phyloP scores from a whole-genome alignment of 2,888 invertebrate species.

The Eupithecia exiguata region DNA sequence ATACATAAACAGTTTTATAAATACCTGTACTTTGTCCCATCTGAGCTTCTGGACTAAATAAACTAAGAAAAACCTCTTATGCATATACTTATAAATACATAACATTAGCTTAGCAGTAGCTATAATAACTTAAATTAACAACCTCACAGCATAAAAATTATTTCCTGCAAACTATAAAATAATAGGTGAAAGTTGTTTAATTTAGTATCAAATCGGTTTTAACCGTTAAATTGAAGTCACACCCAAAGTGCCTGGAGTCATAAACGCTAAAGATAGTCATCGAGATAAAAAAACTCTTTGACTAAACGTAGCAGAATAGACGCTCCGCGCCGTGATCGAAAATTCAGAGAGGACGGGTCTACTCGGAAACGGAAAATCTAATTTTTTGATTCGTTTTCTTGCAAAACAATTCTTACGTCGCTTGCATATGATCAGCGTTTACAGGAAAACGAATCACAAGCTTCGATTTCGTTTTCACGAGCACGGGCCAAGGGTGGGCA shows the following conservation, averaged over 20 bases:
- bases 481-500: not conserved
- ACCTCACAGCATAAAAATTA: conserved; percentile 30
- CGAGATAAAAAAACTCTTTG: not conserved
- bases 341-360: not conserved
- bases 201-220: conserved; percentile 34
- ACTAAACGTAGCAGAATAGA: not conserved
- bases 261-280: not conserved
- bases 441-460: too few species aligned
- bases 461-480: too few species aligned
- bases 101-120: too few species aligned
- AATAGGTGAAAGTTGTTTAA: conserved; percentile 45
- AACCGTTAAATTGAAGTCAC: conserved; percentile 43
- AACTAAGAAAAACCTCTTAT: too few species aligned
- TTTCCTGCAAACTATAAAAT: conserved; percentile 33
- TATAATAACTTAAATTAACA: conserved; percentile 2
- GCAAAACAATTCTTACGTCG: too few species aligned
- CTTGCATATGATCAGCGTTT: too few species aligned
- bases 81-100: too few species aligned
- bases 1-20: too few species aligned
- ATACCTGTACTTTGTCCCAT: too few species aligned
- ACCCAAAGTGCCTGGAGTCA: conserved; percentile 26
- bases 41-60: too few species aligned
- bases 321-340: not conserved
- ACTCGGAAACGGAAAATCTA: too few species aligned
- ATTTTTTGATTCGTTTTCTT: too few species aligned